phyloP scores from a whole-genome alignment of 2,113 vertebrate species.

The Syngnathoides biaculeatus region DNA sequence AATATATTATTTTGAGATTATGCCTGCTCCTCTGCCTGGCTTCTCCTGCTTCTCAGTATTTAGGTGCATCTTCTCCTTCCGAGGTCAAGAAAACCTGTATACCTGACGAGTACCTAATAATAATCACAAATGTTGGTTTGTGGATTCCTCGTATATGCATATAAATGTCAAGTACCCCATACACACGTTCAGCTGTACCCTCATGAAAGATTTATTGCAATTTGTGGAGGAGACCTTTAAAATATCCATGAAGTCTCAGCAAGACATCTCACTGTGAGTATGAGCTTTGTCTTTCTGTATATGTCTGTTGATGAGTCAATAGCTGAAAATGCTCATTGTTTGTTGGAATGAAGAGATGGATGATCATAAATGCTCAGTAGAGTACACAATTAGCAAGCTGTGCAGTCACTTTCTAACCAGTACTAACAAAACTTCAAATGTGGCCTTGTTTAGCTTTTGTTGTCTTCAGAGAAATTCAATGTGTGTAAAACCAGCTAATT shows the following conservation, averaged over 20 bases:
- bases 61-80: too few species aligned
- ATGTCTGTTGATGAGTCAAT: constrained; percentile 6
- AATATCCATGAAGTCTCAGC: constrained; percentile 59
- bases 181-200: constrained; percentile 36
- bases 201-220: constrained; percentile 51
- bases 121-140: not conserved
- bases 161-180: constrained; percentile 5
- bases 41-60: too few species aligned
- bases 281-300: constrained; percentile 4
- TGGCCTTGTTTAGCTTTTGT: not conserved
- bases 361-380: not conserved
- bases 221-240: constrained; percentile 50
- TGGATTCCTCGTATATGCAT: not conserved
- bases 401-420: too few species aligned
- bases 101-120: not conserved
- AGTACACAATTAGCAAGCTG: too few species aligned
- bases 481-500: not conserved
- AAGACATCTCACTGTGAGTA: constrained; percentile 30
- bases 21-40: too few species aligned
- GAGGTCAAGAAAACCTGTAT: too few species aligned
- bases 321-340: not conserved
- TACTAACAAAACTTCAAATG: too few species aligned
- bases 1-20: too few species aligned
- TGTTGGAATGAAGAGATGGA: not conserved
- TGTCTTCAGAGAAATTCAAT: not conserved